Conservation (phyloP, 1,140 invertebrate genomes). For the Bombus terrestris region DNA sequence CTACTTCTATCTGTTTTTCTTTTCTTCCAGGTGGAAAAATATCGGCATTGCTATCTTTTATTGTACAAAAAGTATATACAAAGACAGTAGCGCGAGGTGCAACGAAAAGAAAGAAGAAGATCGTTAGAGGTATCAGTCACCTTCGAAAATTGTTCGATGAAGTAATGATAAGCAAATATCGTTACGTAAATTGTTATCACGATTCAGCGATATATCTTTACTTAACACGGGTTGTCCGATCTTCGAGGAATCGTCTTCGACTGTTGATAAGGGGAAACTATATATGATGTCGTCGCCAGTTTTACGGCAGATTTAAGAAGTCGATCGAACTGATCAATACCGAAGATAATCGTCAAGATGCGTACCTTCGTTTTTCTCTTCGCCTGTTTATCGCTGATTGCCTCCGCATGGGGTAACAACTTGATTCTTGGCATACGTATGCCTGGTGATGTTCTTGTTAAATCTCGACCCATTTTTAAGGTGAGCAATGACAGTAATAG, state of each 20-base stretch:
- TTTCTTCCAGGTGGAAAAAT: not conserved
- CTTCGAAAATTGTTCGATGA: not conserved
- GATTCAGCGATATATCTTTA: constrained; percentile 20
- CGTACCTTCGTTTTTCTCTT: constrained; percentile 29
- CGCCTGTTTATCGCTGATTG: constrained; percentile 52
- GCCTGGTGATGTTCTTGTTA: constrained; percentile 42
- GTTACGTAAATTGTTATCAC: constrained; percentile 57
- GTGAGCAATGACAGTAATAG: constrained; percentile 7
- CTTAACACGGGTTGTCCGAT: constrained; percentile 11
- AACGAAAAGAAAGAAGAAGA: not conserved
- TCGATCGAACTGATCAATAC: no score
- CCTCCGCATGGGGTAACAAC: constrained; percentile 39
- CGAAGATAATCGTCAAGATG: constrained; percentile 23
- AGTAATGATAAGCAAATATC: constrained; percentile 31
- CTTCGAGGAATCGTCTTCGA: not conserved
- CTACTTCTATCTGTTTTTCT: not conserved
- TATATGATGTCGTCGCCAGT: constrained; percentile 36
- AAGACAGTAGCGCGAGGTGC: not conserved
- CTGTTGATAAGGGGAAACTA: constrained; percentile 55
- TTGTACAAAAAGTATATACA: not conserved
- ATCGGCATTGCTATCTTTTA: not conserved
- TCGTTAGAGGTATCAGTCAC: not conserved
- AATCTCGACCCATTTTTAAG: constrained; percentile 14
- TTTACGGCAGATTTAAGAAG: not conserved
- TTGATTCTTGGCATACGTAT: constrained; percentile 49